Evolutionary conservation across 2,888 invertebrate genomes (phyloP), one percentile per base, ranked within the genome.

Genomic region (Choreutis nemorana): DNA sequence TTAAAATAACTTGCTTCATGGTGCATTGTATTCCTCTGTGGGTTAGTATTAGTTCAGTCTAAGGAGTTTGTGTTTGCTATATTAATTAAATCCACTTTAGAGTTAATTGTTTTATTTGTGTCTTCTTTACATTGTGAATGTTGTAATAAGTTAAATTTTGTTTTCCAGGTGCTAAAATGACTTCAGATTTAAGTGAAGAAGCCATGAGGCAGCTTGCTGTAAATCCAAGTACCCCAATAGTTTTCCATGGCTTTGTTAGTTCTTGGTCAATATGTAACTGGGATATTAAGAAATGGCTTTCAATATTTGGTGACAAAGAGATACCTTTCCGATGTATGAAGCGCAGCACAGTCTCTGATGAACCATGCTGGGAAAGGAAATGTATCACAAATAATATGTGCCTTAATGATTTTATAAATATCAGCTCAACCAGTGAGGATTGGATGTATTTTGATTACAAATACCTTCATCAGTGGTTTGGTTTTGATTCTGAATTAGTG

Each of bases 391-490:
- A 81, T 29, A 55, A 68, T 16, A 81, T 87, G 55, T 85, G 83
- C 2, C 82, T 92, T 42, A 56, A 66, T 31, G 79, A 87, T 29
- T 91, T 94, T 62, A 39, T 85, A 1, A 51, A 72, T 5, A 48
- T 56, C 14, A 47, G 51, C 14, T 40, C 58, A 8, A 47, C 62
- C 13, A 58, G 54, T 28, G 50, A 81, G 2, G 77, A 83, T 39
- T 92, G 91, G 87, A 82, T 86, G 64, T 94, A 94, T 64, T 90
- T 90, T 64, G 92, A 92, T 66, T 93, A 94, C 55, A 91, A 91
- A 67, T 85, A 91, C 58, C 81, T 93, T 61, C 80, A 83, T 35
- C 82, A 87, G 34, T 85, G 89, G 82, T 86, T 90, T 49, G 52
- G 60, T 30, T 62, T 79, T 26, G 77, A 82, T 13, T 61, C 77